Evolutionary conservation across 2,888 invertebrate genomes (phyloP).

Genomic region (Lysandra bellargus): DNA sequence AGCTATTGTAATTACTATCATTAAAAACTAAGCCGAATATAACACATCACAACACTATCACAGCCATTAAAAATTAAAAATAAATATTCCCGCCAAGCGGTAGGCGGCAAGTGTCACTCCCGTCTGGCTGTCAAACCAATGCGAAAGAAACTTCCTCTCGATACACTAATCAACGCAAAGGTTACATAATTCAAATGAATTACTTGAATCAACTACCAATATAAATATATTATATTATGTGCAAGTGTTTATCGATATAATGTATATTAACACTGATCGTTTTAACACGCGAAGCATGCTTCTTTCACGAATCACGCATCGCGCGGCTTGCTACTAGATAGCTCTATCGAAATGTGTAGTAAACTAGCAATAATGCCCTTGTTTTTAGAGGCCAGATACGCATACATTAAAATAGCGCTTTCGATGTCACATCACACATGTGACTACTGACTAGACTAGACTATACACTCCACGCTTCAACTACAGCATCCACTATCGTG

Average conservation of each 20-base stretch:
- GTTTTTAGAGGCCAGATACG: conserved; percentile 42
- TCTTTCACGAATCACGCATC: conserved; percentile 45
- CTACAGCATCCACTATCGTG: not conserved
- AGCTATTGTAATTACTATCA: conserved; percentile 61
- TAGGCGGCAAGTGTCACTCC: conserved; percentile 57
- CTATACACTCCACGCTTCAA: not conserved
- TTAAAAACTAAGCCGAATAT: conserved; percentile 46
- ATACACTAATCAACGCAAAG: conserved; percentile 38
- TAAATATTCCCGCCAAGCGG: conserved; percentile 62
- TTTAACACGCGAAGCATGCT: conserved; percentile 41
- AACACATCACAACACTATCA: conserved; percentile 67
- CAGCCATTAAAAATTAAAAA: conserved; percentile 50
- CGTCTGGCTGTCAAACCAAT: conserved; percentile 43
- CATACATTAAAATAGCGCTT: conserved; percentile 47
- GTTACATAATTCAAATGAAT: conserved; percentile 41
- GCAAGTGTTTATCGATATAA: conserved; percentile 42
- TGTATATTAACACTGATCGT: conserved; percentile 34
- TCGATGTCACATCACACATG: conserved; percentile 39
- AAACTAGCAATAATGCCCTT: conserved; percentile 42
- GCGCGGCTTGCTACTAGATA: conserved; percentile 39
- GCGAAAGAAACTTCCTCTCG: conserved; percentile 35
- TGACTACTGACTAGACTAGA: not conserved
- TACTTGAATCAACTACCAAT: conserved; percentile 33
- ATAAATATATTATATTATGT: conserved; percentile 38
- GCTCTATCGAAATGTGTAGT: conserved; percentile 41